Conservation (phyloP, 2,888 invertebrate species). For the Pseudolycoriella hygida region DNA sequence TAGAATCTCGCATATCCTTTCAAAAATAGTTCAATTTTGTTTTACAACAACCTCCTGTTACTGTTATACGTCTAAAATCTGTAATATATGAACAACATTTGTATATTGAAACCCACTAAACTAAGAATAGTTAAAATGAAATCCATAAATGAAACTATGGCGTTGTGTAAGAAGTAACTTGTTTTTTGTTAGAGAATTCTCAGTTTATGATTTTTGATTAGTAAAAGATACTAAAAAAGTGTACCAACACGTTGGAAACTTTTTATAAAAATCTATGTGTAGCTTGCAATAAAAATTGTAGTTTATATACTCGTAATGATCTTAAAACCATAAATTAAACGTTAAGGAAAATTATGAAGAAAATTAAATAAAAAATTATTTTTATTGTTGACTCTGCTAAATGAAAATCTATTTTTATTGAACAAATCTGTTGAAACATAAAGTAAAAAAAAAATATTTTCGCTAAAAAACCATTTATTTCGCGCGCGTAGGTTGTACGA, state of each 20-base stretch:
- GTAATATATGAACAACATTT: too few relatives aligned
- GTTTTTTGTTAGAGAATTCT: too few relatives aligned
- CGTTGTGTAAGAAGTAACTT: too few relatives aligned
- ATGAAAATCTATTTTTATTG: not conserved
- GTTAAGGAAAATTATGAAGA: not conserved
- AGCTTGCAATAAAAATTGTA: conserved; percentile 13
- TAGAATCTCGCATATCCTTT: too few relatives aligned
- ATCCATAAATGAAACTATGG: too few relatives aligned
- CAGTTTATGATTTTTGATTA: too few relatives aligned
- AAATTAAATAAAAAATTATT: conserved; percentile 1
- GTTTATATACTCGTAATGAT: conserved; percentile 5
- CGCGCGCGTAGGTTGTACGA: not conserved
- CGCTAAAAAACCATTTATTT: not conserved
- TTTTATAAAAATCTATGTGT: conserved; percentile 12
- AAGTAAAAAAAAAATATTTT: not conserved
- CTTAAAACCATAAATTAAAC: not conserved
- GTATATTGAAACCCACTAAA: too few relatives aligned
- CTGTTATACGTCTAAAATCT: too few relatives aligned
- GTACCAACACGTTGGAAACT: not conserved
- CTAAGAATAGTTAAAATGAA: too few relatives aligned
- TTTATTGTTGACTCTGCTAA: not conserved
- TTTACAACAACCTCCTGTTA: too few relatives aligned
- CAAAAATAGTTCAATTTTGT: too few relatives aligned
- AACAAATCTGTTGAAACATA: too few relatives aligned
- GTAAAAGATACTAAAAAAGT: not conserved